A percentile compares a stretch with the other conserved stretches of the same genome.
These are phyloP conservation scores for Apostichopus parvimensis DNA, from an alignment of 35 echinoderm and acorn worm genomes.

Conservation along the genomic window DNA sequence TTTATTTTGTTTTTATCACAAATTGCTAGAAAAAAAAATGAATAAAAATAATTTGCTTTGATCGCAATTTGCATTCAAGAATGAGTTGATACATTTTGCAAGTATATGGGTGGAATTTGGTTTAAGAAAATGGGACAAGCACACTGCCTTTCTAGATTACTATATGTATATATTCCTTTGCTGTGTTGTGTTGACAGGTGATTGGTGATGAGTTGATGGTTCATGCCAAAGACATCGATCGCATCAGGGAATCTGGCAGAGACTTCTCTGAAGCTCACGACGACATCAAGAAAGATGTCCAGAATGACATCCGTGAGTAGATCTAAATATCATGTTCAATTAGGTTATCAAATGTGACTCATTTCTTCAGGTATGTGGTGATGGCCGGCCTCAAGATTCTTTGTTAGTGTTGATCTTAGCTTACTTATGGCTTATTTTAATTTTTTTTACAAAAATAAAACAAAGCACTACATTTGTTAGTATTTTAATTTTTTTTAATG, in stretches of 20 bases:
- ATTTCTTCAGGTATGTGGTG: too few species aligned
- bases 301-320: constrained; percentile 76
- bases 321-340: not conserved
- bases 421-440: too few species aligned
- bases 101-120: too few species aligned
- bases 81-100: too few species aligned
- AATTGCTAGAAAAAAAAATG: not conserved
- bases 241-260: constrained; percentile 75
- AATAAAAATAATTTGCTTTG: not conserved
- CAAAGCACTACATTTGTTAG: not conserved
- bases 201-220: constrained; percentile 79
- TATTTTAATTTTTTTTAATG: not conserved
- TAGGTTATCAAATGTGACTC: not conserved
- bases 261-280: constrained; percentile 87
- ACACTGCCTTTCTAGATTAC: too few species aligned
- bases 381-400: too few species aligned
- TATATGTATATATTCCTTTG: too few species aligned
- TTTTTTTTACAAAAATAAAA: too few species aligned
- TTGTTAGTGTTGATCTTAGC: too few species aligned
- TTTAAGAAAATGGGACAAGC: too few species aligned
- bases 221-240: constrained; percentile 90
- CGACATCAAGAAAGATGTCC: constrained; percentile 87
- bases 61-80: too few species aligned
- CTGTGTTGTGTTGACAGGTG: constrained; percentile 17
- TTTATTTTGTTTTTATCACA: too few species aligned